phyloP scores from a whole-genome alignment of 1,140 invertebrate species.

The Lordiphosa mommai region DNA sequence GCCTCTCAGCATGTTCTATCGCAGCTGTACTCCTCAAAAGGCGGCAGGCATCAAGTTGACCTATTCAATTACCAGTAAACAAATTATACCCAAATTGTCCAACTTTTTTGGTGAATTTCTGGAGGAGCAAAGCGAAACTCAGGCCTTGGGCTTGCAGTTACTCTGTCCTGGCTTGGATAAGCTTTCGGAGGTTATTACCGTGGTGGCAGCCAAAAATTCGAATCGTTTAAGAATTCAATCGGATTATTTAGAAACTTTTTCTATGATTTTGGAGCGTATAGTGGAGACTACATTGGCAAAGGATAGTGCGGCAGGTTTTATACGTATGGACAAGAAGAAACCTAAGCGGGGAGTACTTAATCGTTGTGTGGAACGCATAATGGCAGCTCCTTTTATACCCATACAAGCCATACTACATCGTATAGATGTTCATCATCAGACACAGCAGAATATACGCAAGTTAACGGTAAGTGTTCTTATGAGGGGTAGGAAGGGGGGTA shows the following conservation, averaged over 20 bases:
- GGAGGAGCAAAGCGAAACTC: conserved; percentile 44
- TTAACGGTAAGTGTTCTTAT: conserved; percentile 50
- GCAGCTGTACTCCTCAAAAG: conserved; percentile 59
- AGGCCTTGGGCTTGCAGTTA: conserved; percentile 62
- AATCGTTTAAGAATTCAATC: conserved; percentile 76
- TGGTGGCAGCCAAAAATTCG: conserved; percentile 74
- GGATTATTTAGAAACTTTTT: conserved; percentile 66
- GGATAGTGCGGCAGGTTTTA: conserved; percentile 34
- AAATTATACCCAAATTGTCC: conserved; percentile 48
- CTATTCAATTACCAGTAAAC: conserved; percentile 56
- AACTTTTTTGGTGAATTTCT: conserved; percentile 67
- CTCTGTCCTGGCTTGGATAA: conserved; percentile 60
- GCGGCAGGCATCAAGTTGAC: conserved; percentile 71
- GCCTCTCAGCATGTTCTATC: conserved; percentile 71
- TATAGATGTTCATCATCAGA: conserved; percentile 66
- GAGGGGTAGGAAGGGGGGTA: no score
- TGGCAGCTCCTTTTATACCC: conserved; percentile 62
- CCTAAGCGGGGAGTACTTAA: conserved; percentile 51
- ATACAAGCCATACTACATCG: conserved; percentile 58
- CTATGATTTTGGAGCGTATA: conserved; percentile 62
- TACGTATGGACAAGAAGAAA: conserved; percentile 61
- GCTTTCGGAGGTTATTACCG: conserved; percentile 59
- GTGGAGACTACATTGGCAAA: conserved; percentile 44
- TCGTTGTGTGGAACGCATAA: conserved; percentile 55
- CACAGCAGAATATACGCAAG: conserved; percentile 66